phyloP scores from a whole-genome alignment of 2,797 vertebrate species.

The Macroramphosus scolopax region DNA sequence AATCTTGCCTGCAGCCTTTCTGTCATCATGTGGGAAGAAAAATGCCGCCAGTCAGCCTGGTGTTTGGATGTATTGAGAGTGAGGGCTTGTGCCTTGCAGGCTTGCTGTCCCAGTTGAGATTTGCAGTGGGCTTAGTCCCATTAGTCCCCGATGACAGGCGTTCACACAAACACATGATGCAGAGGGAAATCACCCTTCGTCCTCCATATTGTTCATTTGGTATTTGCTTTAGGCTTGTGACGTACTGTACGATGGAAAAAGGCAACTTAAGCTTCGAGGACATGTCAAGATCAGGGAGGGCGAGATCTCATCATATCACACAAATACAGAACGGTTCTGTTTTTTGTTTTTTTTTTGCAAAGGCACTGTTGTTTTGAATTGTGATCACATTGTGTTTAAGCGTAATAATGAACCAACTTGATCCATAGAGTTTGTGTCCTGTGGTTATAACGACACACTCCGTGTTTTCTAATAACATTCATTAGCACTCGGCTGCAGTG shows the following conservation, averaged over 20 bases:
- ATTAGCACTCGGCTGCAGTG: too few species aligned
- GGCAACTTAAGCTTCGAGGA: neutral
- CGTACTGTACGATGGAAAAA: neutral
- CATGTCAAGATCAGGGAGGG: neutral
- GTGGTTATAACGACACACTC: too few species aligned
- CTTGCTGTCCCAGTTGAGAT: slow-evolving; percentile 33
- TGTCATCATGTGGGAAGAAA: slow-evolving; percentile 13
- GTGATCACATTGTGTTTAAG: too few species aligned
- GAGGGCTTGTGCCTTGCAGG: slow-evolving; percentile 11
- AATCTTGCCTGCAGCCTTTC: slow-evolving; percentile 23
- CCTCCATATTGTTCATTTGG: neutral
- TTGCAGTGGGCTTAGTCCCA: slow-evolving; percentile 36
- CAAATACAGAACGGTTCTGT: too few species aligned
- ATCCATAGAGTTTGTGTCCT: too few species aligned
- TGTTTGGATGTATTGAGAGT: slow-evolving; percentile 35
- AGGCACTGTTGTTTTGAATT: too few species aligned
- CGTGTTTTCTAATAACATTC: too few species aligned
- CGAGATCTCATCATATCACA: too few species aligned
- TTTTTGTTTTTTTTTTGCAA: too few species aligned
- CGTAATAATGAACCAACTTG: too few species aligned
- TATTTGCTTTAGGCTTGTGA: neutral
- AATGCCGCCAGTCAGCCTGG: slow-evolving; percentile 26
- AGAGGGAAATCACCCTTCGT: slow-evolving; percentile 5
- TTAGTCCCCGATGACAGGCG: slow-evolving; percentile 32
- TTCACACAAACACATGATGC: slow-evolving; percentile 7